A percentile compares a stretch with the other conserved stretches of the same genome.
phyloP scores from a whole-genome alignment of 2,797 vertebrate genomes.

The Eulemur coronatus region DNA sequence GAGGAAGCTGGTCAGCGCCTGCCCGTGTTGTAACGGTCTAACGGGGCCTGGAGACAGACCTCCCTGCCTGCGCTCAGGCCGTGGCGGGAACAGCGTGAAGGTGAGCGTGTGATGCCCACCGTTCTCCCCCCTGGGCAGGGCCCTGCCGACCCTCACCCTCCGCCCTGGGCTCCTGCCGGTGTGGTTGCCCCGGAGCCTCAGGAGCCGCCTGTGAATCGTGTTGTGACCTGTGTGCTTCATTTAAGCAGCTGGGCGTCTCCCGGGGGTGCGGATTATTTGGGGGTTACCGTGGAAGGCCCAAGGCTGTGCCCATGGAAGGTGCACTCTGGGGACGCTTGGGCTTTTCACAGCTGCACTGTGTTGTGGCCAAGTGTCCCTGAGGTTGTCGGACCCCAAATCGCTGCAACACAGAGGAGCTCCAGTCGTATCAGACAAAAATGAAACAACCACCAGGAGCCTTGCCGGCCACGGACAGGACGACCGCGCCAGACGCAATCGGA shows the following conservation, averaged over 20 bases:
- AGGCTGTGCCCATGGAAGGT: rapidly evolving
- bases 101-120: rapidly evolving
- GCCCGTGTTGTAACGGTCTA: rapidly evolving
- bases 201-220: background rate
- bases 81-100: rapidly evolving
- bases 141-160: background rate
- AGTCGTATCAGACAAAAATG: rapidly evolving
- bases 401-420: background rate
- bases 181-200: background rate
- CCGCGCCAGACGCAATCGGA: rapidly evolving
- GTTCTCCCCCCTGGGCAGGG: rapidly evolving
- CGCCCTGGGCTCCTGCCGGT: too few species aligned
- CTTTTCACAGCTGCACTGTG: background rate
- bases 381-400: background rate
- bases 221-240: rapidly evolving
- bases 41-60: rapidly evolving
- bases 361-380: background rate
- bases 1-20: background rate
- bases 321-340: rapidly evolving
- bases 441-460: rapidly evolving
- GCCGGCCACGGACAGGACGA: rapidly evolving
- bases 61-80: background rate
- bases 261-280: rapidly evolving
- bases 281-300: rapidly evolving
- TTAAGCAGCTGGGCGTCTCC: rapidly evolving